These are phyloP conservation scores for Clusia tigrina DNA, from an alignment of 2,888 invertebrate species.

Conservation along the genomic window DNA sequence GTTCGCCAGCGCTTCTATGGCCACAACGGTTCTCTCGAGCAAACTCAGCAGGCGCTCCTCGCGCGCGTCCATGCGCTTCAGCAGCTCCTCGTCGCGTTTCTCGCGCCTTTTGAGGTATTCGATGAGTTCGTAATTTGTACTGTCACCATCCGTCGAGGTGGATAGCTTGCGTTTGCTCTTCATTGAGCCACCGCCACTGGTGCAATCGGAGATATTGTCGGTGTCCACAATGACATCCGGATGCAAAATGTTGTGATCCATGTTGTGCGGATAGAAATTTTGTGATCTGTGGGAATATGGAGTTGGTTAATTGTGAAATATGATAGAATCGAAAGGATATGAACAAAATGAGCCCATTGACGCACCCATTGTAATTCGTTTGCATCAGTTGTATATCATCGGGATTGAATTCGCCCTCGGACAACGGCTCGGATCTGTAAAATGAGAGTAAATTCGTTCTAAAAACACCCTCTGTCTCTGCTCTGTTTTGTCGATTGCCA, in stretches of 20 bases:
- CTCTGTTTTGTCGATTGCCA: not conserved
- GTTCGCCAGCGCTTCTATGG: slow-evolving; percentile 59
- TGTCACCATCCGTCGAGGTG: slow-evolving; percentile 62
- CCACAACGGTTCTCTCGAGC: slow-evolving; percentile 62
- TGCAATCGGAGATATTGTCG: slow-evolving; percentile 61
- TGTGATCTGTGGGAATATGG: slow-evolving; percentile 46
- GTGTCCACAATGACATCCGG: slow-evolving; percentile 65
- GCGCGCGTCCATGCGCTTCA: slow-evolving; percentile 62
- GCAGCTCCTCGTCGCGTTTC: slow-evolving; percentile 61
- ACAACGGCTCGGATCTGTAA: slow-evolving; percentile 59
- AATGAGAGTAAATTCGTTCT: not conserved
- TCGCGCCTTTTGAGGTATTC: slow-evolving; percentile 63
- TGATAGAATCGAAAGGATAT: not conserved
- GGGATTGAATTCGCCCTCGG: slow-evolving; percentile 62
- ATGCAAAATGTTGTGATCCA: slow-evolving; percentile 60
- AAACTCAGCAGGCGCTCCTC: slow-evolving; percentile 61
- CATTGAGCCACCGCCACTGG: slow-evolving; percentile 42
- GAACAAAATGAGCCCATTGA: slow-evolving; percentile 7
- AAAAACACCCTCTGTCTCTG: not conserved
- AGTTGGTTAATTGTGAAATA: not conserved
- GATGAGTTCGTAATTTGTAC: slow-evolving; percentile 63
- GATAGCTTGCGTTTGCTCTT: slow-evolving; percentile 61
- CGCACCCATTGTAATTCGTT: slow-evolving; percentile 62
- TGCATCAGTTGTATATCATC: slow-evolving; percentile 63
- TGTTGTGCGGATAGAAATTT: slow-evolving; percentile 58